phyloP scores from a whole-genome alignment of 2,113 vertebrate genomes.

The Sceloporus tristichus region DNA sequence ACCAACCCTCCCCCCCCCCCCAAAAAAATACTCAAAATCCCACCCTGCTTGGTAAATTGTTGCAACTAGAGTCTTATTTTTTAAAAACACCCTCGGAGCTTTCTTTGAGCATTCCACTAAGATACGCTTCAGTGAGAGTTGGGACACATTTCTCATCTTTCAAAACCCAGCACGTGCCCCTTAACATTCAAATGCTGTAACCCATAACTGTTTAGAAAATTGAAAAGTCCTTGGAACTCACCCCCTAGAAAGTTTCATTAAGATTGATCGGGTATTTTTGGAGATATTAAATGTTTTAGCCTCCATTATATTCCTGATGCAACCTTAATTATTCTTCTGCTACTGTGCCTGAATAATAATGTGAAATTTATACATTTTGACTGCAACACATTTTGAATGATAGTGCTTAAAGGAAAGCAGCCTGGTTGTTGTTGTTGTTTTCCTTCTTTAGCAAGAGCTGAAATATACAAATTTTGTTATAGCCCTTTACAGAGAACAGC shows the following conservation, averaged over 20 bases:
- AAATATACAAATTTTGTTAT: slow-evolving; percentile 23
- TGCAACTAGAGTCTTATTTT: neutral
- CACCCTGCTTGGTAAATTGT: neutral
- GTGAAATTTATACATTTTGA: slow-evolving; percentile 42
- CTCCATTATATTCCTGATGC: slow-evolving; percentile 45
- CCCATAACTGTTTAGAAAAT: slow-evolving; percentile 48
- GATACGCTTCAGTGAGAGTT: neutral
- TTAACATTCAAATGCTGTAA: slow-evolving; percentile 41
- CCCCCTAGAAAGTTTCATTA: slow-evolving; percentile 52
- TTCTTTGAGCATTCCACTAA: slow-evolving; percentile 4
- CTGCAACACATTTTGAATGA: slow-evolving; percentile 31
- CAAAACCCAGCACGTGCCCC: slow-evolving; percentile 24
- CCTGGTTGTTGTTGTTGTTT: neutral
- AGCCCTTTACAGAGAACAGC: neutral
- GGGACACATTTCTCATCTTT: slow-evolving; percentile 15
- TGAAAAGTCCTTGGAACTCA: slow-evolving; percentile 51
- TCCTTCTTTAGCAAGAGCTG: neutral
- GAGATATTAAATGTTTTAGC: slow-evolving; percentile 51
- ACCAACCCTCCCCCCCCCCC: too few species aligned
- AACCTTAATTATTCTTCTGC: slow-evolving; percentile 47
- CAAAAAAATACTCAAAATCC: too few species aligned
- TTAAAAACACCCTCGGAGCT: neutral
- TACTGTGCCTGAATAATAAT: slow-evolving; percentile 44
- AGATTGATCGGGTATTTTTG: slow-evolving; percentile 45
- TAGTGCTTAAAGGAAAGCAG: slow-evolving; percentile 16